Base-by-base conservation (phyloP, 1,140 invertebrate genomes). In the Nomia melanderi region DNA sequence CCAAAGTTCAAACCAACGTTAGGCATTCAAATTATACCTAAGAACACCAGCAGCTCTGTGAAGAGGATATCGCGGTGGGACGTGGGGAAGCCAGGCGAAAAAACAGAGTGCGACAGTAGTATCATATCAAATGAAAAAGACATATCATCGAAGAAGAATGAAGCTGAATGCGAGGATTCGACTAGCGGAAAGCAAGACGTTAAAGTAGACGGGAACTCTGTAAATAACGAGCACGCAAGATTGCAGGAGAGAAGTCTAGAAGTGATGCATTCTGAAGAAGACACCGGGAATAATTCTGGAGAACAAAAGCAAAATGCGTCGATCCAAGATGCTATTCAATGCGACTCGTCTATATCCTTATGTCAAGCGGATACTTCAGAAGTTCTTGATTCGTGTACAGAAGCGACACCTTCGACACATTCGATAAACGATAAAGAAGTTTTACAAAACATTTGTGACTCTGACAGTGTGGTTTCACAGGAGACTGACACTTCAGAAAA, bases 11-110 rank as follows among this genome's bases (percentile, higher is more conserved):
- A 91, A 47, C 88, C 89, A 0, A 91, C 89, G 29, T 79, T 93
- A 25, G 92, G 92, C 9, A 89, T 93, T 36, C 92, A 93, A 64
- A 85, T 92, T 4, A 90, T 92, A 71, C 56, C 88, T 5, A 90
- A 88, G 63, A 86, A 81, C 78, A 59, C 66, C 47, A 75, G 73
- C 0, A 78, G 81, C 72, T 67, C 88, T 0, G 63, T 81, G 14
- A 93, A 93, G 73, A 91, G 91, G 77, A 77, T 88, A 69, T 93
- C 93, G 2, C 90, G 93, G 63, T 93, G 93, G 93, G 93, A 93
- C 66, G 92, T 93, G 0, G 90, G 92, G 0, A 91, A 84, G 39
- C 90, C 92, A 0, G 86, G 83, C 0, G 87, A 88, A 7, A 89
- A 86, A 29, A 50, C 57, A 36, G 84, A 88, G 65, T 88, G 85